Percentiles rank a stretch among this genome's conserved stretches.
phyloP scores from a whole-genome alignment of 2,797 vertebrate genomes.

The Parambassis ranga region DNA sequence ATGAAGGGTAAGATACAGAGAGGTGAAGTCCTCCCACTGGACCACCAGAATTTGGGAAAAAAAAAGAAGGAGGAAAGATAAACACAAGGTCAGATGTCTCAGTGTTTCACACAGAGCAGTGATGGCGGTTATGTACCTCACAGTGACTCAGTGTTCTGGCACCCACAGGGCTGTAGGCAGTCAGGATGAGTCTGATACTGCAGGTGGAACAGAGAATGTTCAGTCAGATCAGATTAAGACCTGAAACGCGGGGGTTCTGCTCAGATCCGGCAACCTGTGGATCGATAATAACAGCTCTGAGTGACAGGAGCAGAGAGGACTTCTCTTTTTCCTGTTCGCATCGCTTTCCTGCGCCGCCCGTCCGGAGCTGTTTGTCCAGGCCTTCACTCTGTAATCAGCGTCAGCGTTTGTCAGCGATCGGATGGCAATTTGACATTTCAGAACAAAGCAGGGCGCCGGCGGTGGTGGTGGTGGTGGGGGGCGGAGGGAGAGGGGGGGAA shows the following conservation, averaged over 20 bases:
- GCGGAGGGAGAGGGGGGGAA: conserved; percentile 20
- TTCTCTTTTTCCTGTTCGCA: neutral
- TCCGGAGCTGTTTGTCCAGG: conserved; percentile 45
- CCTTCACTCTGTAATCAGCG: conserved; percentile 50
- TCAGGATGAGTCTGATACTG: neutral
- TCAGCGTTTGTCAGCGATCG: conserved; percentile 23
- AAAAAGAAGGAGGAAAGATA: no score
- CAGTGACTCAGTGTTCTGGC: neutral
- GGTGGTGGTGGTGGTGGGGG: neutral
- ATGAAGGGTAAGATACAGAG: no score
- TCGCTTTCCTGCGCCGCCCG: neutral
- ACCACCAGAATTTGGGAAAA: no score
- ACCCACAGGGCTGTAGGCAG: neutral
- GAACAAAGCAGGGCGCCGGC: conserved; percentile 41
- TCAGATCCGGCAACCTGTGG: conserved; percentile 20
- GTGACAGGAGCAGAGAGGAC: conserved; percentile 11
- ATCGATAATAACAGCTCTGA: conserved; percentile 15
- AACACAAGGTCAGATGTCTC: neutral
- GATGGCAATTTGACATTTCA: conserved; percentile 56
- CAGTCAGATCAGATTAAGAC: conserved; percentile 20
- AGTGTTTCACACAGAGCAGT: neutral
- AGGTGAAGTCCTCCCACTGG: no score
- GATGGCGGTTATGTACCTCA: neutral
- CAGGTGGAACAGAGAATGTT: neutral
- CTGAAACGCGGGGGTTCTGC: conserved; percentile 5